Base-by-base conservation (phyloP, 1,140 invertebrate species). In the Mycetomoellerius zeteki region DNA sequence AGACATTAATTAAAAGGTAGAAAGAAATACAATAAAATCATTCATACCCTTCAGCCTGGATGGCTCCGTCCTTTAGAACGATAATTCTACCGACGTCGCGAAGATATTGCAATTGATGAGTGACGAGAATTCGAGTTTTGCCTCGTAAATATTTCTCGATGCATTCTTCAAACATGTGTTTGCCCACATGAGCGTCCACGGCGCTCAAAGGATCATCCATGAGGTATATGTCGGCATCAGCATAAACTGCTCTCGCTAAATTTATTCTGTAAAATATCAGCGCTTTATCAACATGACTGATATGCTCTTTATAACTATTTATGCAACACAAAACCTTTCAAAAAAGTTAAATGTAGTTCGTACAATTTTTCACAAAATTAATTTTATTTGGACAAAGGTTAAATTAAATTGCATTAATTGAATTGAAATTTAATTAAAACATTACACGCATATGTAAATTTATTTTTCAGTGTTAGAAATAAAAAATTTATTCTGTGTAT, bases 31-130 rank as follows among this genome's bases (percentile, higher is more conserved):
- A n/a, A 0, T 73, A 58, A 7, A 54, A 24, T 27, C 33, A 24
- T 43, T 43, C 37, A 43, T 91, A 93, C 95, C 95, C 94, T 90
- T 95, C 90, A 3, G 94, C 94, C 75, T 94, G 56, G 52, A 96
- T 95, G 10, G 89, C 89, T 85, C 97, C 98, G 93, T 98, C 96
- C 92, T 97, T 97, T 87, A 98, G 93, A 4, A 98, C 96, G 56
- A 98, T 94, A 88, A 99, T 98, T 88, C 97, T 96, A 93, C 98
- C 96, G 0, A 97, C 98, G 24, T 96, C 96, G 91, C 97, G 96
- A 21, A 99, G 95, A 93, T 97, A 98, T 92, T 98, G 98, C 5
- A 98, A 94, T 91, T 98, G 98, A 95, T 99, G 98, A 1, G 98
- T 99, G 24, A 98, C 97, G 7, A 99, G 96, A 56, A 99, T 96